A percentile compares a stretch with the other conserved stretches of the same genome.
These are phyloP conservation scores for Alcedo quadribrachys DNA, from an alignment of 2,797 vertebrate genomes.

Conservation along the genomic window DNA sequence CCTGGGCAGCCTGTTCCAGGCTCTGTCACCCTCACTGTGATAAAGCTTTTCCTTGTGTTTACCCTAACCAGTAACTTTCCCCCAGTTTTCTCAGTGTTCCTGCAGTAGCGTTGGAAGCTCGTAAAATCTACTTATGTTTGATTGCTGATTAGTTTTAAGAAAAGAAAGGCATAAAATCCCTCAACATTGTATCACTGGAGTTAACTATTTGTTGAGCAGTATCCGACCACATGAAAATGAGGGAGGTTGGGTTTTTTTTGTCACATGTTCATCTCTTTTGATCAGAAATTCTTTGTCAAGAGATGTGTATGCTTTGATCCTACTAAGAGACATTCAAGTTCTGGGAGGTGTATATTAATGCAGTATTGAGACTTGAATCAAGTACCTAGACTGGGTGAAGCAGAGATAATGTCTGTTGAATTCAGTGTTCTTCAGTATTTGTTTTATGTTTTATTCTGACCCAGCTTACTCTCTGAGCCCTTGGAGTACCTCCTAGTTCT, in stretches of 20 bases:
- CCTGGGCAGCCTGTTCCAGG: too few species aligned
- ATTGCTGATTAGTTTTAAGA: background rate
- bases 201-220: background rate
- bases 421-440: background rate
- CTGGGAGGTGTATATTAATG: background rate
- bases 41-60: too few species aligned
- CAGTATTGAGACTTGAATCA: background rate
- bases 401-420: background rate
- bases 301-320: background rate
- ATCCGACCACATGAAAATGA: background rate
- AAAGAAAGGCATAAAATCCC: background rate
- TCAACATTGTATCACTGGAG: background rate
- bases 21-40: too few species aligned
- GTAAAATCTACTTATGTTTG: background rate
- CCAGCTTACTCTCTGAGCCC: background rate
- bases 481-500: background rate
- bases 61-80: background rate
- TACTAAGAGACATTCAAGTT: background rate
- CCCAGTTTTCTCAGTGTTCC: background rate
- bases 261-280: background rate
- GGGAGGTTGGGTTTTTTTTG: background rate
- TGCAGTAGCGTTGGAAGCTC: background rate
- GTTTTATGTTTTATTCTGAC: background rate
- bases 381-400: background rate
- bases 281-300: background rate